Conservation (phyloP, 2,888 invertebrate species). For the Xylophagus ater region DNA sequence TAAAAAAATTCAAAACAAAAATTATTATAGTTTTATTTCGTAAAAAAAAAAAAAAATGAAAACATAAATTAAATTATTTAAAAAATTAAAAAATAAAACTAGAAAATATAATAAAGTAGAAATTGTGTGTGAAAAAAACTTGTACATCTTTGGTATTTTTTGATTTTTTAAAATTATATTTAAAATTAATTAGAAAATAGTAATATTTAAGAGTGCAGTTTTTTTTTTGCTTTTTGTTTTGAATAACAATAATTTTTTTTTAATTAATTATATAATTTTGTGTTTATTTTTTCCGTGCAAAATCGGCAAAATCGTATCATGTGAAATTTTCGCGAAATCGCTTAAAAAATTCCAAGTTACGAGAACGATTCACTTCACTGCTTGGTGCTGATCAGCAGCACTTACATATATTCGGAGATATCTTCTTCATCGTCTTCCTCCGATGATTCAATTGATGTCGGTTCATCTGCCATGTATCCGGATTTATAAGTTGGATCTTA, state of each 20-base stretch:
- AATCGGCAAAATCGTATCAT: too few species aligned
- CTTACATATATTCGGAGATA: too few species aligned
- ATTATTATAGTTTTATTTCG: background rate
- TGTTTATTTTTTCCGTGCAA: too few species aligned
- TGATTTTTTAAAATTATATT: too few species aligned
- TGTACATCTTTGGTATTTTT: slow-evolving; percentile 23
- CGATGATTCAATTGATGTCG: slow-evolving; percentile 17
- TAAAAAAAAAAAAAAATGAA: slow-evolving; percentile 7
- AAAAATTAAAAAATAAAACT: slow-evolving; percentile 9
- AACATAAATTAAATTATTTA: slow-evolving; percentile 8
- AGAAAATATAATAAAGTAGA: slow-evolving; percentile 12
- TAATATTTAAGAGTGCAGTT: too few species aligned
- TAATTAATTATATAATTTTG: background rate
- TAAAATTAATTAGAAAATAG: too few species aligned
- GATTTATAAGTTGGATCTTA: slow-evolving; percentile 27
- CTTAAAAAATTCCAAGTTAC: too few species aligned
- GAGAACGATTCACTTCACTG: too few species aligned
- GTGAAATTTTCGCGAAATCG: too few species aligned
- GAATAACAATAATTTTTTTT: background rate
- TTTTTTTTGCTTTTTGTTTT: slow-evolving; percentile 2
- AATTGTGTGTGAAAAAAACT: slow-evolving; percentile 13
- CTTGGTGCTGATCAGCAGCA: too few species aligned
- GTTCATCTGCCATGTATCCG: slow-evolving; percentile 24
- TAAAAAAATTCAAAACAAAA: background rate
- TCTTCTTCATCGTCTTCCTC: slow-evolving; percentile 19